Evolutionary conservation across 2,888 invertebrate species (phyloP).

Genomic region (Syritta pipiens): DNA sequence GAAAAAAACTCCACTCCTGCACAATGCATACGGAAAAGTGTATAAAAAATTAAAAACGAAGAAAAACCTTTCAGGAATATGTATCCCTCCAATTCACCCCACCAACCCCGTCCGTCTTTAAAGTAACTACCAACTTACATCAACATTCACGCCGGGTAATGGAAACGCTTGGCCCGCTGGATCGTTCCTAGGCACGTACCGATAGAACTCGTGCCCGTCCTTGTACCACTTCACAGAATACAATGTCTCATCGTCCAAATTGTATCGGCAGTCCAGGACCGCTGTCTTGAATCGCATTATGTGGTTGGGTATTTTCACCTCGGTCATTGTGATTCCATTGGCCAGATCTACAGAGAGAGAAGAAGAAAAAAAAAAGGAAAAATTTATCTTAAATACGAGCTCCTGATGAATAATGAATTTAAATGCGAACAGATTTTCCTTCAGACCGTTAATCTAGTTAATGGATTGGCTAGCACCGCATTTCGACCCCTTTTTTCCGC

Average conservation of each 20-base stretch:
- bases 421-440: conserved; percentile 57
- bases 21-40: conserved; percentile 18
- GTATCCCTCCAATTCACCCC: not conserved
- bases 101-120: not conserved
- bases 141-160: conserved; percentile 90
- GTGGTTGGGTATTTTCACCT: conserved; percentile 90
- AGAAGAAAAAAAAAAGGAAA: conserved; percentile 33
- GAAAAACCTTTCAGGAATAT: conserved; percentile 14
- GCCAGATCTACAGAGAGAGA: conserved; percentile 79
- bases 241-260: conserved; percentile 88
- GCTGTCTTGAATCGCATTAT: conserved; percentile 89
- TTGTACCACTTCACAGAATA: conserved; percentile 97
- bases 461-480: conserved; percentile 46
- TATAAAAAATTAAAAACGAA: conserved; percentile 27
- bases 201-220: conserved; percentile 93
- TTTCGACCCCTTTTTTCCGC: not conserved
- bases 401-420: conserved; percentile 63
- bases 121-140: conserved; percentile 83
- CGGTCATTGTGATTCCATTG: conserved; percentile 85
- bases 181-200: conserved; percentile 90
- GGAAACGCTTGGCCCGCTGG: conserved; percentile 90
- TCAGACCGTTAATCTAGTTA: conserved; percentile 51
- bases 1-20: not conserved
- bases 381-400: conserved; percentile 42
- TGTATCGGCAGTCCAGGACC: conserved; percentile 89